A percentile compares a stretch with the other conserved stretches of the same genome.
These are phyloP conservation scores for Hipparchia sbordonii DNA, from an alignment of 2,888 invertebrate species.

Conservation along the genomic window DNA sequence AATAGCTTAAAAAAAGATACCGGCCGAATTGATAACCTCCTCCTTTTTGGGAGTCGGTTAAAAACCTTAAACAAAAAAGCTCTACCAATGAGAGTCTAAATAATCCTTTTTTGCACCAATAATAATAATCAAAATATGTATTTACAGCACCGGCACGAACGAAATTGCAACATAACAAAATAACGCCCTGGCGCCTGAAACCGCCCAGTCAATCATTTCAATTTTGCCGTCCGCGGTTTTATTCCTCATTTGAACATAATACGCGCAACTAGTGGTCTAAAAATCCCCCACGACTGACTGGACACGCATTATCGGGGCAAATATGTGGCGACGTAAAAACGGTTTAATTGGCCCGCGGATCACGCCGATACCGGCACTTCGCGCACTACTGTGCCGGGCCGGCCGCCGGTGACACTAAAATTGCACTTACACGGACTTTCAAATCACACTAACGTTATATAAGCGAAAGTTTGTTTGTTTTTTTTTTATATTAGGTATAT, in stretches of 20 bases:
- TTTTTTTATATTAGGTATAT: background rate
- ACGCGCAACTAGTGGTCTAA: slow-evolving; percentile 43
- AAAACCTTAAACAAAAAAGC: too few species aligned
- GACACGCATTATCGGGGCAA: slow-evolving; percentile 62
- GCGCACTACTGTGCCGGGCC: slow-evolving; percentile 53
- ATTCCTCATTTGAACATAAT: slow-evolving; percentile 31
- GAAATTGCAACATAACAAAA: slow-evolving; percentile 2
- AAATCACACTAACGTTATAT: too few species aligned
- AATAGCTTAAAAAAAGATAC: too few species aligned
- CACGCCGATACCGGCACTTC: slow-evolving; percentile 69
- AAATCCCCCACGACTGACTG: slow-evolving; percentile 34
- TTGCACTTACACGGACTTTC: too few species aligned
- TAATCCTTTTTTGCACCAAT: too few species aligned
- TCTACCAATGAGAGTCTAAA: too few species aligned
- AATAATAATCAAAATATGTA: too few species aligned
- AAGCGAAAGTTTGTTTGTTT: too few species aligned
- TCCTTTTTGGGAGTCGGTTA: too few species aligned
- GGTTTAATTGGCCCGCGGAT: slow-evolving; percentile 76
- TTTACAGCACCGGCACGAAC: background rate
- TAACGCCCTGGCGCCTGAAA: slow-evolving; percentile 7
- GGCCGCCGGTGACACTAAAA: too few species aligned
- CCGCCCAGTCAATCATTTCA: slow-evolving; percentile 18
- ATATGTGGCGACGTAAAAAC: slow-evolving; percentile 76
- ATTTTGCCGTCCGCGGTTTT: slow-evolving; percentile 19
- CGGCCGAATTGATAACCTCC: too few species aligned